Conservation (phyloP, 2,888 invertebrate genomes). For the Drosophila phalerata region DNA sequence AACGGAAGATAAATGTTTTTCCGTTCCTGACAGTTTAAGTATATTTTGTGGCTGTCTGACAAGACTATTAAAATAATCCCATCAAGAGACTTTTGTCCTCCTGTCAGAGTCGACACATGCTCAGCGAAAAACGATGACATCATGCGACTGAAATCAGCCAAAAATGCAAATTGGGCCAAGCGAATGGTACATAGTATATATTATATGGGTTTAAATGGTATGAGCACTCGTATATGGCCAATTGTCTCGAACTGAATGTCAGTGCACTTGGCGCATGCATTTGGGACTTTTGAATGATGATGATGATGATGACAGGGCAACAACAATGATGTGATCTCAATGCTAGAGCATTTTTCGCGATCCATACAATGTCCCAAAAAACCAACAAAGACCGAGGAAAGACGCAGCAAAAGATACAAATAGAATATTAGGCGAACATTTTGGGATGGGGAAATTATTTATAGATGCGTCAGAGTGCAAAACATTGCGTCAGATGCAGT, state of each 20-base stretch:
- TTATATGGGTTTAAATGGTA: slow-evolving; percentile 7
- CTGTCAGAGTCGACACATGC: slow-evolving; percentile 17
- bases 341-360: slow-evolving; percentile 60
- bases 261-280: slow-evolving; percentile 70
- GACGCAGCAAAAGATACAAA: slow-evolving; percentile 40
- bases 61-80: slow-evolving; percentile 46
- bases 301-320: slow-evolving; percentile 9
- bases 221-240: slow-evolving; percentile 48
- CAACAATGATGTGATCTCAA: slow-evolving; percentile 65
- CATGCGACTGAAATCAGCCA: slow-evolving; percentile 51
- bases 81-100: slow-evolving; percentile 34
- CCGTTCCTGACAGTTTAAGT: slow-evolving; percentile 64
- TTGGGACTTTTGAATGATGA: slow-evolving; percentile 25
- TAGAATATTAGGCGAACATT: slow-evolving; percentile 16
- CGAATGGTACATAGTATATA: slow-evolving; percentile 24
- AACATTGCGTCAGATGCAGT: slow-evolving; percentile 49
- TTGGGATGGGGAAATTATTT: slow-evolving; percentile 30
- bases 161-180: slow-evolving; percentile 64
- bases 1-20: slow-evolving; percentile 12
- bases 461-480: slow-evolving; percentile 36
- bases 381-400: slow-evolving; percentile 32
- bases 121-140: slow-evolving; percentile 60
- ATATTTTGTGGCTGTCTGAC: slow-evolving; percentile 40
- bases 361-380: slow-evolving; percentile 17
- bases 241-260: slow-evolving; percentile 66